Evolutionary conservation across 2,797 vertebrate species (phyloP).

Genomic region (Sciaenops ocellatus): DNA sequence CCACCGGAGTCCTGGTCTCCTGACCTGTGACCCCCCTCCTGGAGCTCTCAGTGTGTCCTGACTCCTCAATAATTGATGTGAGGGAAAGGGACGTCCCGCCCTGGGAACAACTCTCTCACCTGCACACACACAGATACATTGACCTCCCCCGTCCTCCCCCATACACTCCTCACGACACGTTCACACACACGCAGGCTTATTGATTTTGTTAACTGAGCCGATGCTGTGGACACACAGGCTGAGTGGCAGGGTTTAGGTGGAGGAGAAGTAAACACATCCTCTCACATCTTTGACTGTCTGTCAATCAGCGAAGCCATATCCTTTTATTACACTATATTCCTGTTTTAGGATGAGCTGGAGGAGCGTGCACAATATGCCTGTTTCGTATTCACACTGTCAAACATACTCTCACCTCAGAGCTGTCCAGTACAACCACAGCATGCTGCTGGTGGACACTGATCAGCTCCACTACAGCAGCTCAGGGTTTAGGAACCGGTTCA

Average conservation of each 20-base stretch:
- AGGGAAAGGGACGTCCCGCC: conserved; percentile 71
- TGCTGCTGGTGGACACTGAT: conserved; percentile 20
- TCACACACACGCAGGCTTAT: conserved; percentile 82
- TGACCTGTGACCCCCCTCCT: conserved; percentile 79
- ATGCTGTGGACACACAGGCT: conserved; percentile 69
- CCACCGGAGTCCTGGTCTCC: conserved; percentile 70
- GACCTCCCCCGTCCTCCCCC: conserved; percentile 8
- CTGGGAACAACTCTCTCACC: conserved; percentile 71
- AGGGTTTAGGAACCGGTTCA: conserved; percentile 22
- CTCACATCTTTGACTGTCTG: conserved; percentile 39
- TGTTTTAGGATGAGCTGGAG: neutral
- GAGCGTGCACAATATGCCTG: neutral
- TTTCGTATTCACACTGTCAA: conserved; percentile 12
- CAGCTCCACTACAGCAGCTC: neutral
- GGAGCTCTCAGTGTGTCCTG: conserved; percentile 75
- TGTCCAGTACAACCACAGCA: neutral
- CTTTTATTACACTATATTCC: neutral
- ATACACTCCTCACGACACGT: conserved; percentile 74
- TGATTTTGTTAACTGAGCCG: conserved; percentile 89
- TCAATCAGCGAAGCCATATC: neutral
- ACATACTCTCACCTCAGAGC: neutral
- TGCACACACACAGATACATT: conserved; percentile 53
- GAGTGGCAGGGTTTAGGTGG: conserved; percentile 57
- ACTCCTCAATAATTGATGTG: conserved; percentile 85
- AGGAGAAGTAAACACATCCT: conserved; percentile 52